Percentiles rank a stretch among this genome's conserved stretches.
Conservation (phyloP, 2,888 invertebrate genomes). For the Ennomos erosarius region DNA sequence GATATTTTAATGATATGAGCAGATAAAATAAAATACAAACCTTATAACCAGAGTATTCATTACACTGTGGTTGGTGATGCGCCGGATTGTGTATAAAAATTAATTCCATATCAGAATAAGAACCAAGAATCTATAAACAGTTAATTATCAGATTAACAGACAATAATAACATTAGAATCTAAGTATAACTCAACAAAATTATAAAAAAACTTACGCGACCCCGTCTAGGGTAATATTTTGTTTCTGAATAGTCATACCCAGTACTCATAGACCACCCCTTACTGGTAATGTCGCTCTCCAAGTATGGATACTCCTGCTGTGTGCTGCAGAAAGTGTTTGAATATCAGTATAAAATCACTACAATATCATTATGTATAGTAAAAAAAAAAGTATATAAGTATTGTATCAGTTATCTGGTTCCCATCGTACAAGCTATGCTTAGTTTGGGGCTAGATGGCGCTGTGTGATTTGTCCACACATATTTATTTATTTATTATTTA, state of each 20-base stretch:
- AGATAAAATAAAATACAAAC: conserved; percentile 34
- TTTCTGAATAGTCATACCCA: not conserved
- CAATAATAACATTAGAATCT: no score
- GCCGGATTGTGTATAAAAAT: conserved; percentile 28
- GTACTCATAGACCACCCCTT: not conserved
- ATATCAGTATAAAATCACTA: no score
- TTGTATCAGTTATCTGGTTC: no score
- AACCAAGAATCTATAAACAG: conserved; percentile 32
- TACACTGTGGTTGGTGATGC: conserved; percentile 42
- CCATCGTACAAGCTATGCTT: no score
- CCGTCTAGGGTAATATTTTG: not conserved
- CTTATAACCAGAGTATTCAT: conserved; percentile 48
- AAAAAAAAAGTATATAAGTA: no score
- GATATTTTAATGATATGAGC: no score
- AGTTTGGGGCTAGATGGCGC: no score
- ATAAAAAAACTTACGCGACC: conserved; percentile 6
- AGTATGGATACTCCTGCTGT: conserved; percentile 2
- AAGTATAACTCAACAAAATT: not conserved
- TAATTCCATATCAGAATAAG: conserved; percentile 47
- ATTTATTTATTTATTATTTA: no score
- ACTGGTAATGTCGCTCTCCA: not conserved
- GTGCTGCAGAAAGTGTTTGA: conserved; percentile 6
- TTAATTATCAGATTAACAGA: no score
- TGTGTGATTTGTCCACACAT: no score
- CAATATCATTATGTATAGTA: no score